Evolutionary conservation across 2,888 invertebrate genomes (phyloP).

Genomic region (Trichopria drosophilae): DNA sequence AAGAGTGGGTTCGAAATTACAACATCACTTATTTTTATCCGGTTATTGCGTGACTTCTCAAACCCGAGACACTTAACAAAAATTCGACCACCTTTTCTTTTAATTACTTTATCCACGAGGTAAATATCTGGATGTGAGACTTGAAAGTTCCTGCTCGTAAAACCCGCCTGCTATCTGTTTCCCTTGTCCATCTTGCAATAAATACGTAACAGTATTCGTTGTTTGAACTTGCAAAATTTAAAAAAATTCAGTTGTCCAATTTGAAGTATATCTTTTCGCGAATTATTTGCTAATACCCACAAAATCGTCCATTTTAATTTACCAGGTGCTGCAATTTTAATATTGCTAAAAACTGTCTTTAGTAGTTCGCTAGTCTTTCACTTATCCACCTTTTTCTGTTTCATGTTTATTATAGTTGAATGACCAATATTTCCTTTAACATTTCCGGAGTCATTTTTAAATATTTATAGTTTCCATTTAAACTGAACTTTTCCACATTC

Average conservation of each 20-base stretch:
- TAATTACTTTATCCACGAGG: constrained; percentile 11
- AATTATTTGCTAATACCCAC: constrained; percentile 43
- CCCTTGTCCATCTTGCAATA: constrained; percentile 39
- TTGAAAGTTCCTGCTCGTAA: too few species aligned
- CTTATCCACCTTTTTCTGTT: constrained; percentile 32
- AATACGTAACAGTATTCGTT: constrained; percentile 36
- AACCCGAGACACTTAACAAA: too few species aligned
- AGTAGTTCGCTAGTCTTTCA: too few species aligned
- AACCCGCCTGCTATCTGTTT: constrained; percentile 40
- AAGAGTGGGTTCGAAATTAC: too few species aligned
- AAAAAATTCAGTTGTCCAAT: constrained; percentile 16
- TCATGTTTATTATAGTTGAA: too few species aligned
- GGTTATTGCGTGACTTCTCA: too few species aligned
- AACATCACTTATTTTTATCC: too few species aligned
- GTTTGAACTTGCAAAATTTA: too few species aligned
- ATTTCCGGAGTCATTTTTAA: constrained; percentile 23
- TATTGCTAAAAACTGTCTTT: too few species aligned
- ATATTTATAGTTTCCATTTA: constrained; percentile 36
- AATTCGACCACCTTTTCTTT: constrained; percentile 6
- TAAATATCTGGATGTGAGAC: too few species aligned
- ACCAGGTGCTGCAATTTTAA: too few species aligned
- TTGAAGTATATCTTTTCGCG: constrained; percentile 42
- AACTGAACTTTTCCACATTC: constrained; percentile 39
- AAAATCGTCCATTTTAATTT: constrained; percentile 27
- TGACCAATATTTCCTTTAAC: too few species aligned